These are phyloP conservation scores for Drosophila pectinifera DNA, from an alignment of 1,140 invertebrate species.

Conservation along the genomic window DNA sequence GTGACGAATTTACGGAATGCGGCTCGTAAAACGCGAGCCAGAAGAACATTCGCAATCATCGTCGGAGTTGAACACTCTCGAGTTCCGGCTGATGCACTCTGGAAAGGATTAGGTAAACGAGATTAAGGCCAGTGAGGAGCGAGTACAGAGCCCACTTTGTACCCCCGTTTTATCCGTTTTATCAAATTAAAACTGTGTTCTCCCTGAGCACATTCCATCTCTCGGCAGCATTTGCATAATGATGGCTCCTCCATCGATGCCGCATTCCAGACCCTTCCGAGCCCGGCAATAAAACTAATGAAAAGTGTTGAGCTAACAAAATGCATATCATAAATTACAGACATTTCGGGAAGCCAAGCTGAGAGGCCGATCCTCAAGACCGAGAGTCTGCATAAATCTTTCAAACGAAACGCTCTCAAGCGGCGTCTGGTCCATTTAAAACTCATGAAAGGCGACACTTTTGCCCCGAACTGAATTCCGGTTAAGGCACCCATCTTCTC, in stretches of 20 bases:
- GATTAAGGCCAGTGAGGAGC: slow-evolving; percentile 3
- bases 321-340: slow-evolving; percentile 58
- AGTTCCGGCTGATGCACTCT: slow-evolving; percentile 5
- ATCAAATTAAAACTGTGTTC: slow-evolving; percentile 2
- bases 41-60: slow-evolving; percentile 11
- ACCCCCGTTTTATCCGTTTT: not conserved
- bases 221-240: slow-evolving; percentile 14
- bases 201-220: slow-evolving; percentile 11
- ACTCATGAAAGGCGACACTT: slow-evolving; percentile 68
- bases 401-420: slow-evolving; percentile 58
- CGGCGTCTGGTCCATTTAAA: slow-evolving; percentile 50
- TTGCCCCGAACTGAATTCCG: slow-evolving; percentile 61
- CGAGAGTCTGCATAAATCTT: slow-evolving; percentile 73
- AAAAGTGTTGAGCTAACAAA: slow-evolving; percentile 44
- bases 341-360: slow-evolving; percentile 21
- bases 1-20: slow-evolving; percentile 59
- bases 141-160: not conserved
- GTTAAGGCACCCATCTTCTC: slow-evolving; percentile 39
- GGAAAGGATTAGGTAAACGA: slow-evolving; percentile 34
- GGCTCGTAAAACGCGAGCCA: slow-evolving; percentile 31
- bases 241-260: not conserved
- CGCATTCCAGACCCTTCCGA: slow-evolving; percentile 14
- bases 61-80: slow-evolving; percentile 12
- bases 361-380: slow-evolving; percentile 39
- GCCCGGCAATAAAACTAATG: slow-evolving; percentile 43